Base-by-base conservation (phyloP, 2,113 vertebrate genomes). In the Galbula dea region DNA sequence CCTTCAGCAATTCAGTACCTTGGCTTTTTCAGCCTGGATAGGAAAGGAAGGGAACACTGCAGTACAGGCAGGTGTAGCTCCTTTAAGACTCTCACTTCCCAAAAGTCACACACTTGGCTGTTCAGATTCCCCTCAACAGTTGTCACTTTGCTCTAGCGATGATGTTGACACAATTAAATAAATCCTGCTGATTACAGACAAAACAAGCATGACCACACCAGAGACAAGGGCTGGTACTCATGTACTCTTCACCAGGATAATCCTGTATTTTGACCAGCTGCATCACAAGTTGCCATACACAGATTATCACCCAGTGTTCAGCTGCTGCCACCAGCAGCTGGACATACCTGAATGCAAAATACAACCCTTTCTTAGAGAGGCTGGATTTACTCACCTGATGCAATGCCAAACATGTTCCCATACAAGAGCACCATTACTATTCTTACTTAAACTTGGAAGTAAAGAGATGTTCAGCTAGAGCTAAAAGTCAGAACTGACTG, bases 371-470 rank as follows among this genome's bases (percentile, higher is more conserved):
- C 77, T 69, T 30, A 46, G 15, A 62, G 30, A 23, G 61, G 29
- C n/a, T 59, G 54, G 3, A 59, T 41, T 34, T 71, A 11, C 62
- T 78, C 27, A 21, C 0, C 0, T 2, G 1, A 41, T 73, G 43
- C 57, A 63, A 58, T 20, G 27, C 65, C 73, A 55, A 54, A 45
- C 34, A 10, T 2, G 23, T 63, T 74, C 51, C 76, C 30, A 30
- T 0, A 62, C 68, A 67, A 55, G 8, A 51, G 17, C 21, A 54
- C 65, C 12, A 13, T 32, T 20, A 63, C 22, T 36, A 62, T 12
- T 41, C 51, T 81, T 32, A 81, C 48, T 76, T 62, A 27, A 29
- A 73, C 63, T 83, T 2, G 0, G 49, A 76, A 68, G 23, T 48
- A 85, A 78, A 82, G 67, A 39, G 46, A 66, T 0, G 0, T 43